These are phyloP conservation scores for Heliopora coerulea DNA, from an alignment of 92 coral and sea anemone species.

Conservation along the genomic window DNA sequence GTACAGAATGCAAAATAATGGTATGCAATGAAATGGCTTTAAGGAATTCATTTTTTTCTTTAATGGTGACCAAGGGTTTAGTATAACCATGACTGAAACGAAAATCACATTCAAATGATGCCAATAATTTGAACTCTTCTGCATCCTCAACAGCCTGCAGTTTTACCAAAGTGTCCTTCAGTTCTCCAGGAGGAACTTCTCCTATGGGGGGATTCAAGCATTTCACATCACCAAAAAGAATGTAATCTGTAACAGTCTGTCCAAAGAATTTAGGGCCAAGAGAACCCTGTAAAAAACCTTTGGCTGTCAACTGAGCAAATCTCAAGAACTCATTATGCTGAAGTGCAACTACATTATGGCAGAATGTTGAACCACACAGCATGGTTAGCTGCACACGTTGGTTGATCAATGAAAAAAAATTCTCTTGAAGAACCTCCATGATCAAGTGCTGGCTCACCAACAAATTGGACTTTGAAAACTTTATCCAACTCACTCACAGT, in stretches of 20 bases:
- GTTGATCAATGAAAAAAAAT: too few relatives aligned
- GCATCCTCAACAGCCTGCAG: background rate
- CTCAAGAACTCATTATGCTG: too few relatives aligned
- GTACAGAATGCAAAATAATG: slow-evolving; percentile 17
- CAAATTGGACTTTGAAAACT: too few relatives aligned
- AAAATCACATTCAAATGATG: slow-evolving; percentile 13
- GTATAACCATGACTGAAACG: slow-evolving; percentile 12
- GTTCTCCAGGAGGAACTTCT: slow-evolving; percentile 12
- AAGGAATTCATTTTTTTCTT: slow-evolving; percentile 3
- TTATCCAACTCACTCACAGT: too few relatives aligned
- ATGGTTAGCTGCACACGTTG: too few relatives aligned
- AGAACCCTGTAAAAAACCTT: too few relatives aligned
- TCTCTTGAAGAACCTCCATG: too few relatives aligned
- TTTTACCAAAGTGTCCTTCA: slow-evolving; percentile 34
- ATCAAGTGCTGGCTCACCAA: too few relatives aligned
- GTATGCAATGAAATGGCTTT: slow-evolving; percentile 16
- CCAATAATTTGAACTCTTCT: slow-evolving; percentile 4
- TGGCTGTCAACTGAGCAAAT: too few relatives aligned
- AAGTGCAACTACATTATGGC: too few relatives aligned
- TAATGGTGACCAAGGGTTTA: slow-evolving; percentile 2
- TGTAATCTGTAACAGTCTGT: slow-evolving; percentile 14
- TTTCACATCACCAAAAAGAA: slow-evolving; percentile 6
- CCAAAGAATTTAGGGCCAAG: too few relatives aligned
- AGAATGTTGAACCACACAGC: too few relatives aligned
- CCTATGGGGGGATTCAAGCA: background rate